Evolutionary conservation across 2,888 invertebrate species (phyloP).

Genomic region (Iphiclides podalirius): DNA sequence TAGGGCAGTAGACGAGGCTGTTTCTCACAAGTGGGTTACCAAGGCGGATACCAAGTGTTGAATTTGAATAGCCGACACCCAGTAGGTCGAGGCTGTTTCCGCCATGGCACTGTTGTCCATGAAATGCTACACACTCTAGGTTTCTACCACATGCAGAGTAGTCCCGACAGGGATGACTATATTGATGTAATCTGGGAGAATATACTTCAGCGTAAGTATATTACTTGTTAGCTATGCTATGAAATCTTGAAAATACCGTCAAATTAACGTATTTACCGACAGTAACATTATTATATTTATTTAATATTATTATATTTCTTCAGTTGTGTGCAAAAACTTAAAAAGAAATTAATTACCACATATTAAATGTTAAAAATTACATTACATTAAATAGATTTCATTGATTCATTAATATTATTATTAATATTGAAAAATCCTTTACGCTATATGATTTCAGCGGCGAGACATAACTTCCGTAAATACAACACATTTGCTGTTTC

Average conservation of each 20-base stretch:
- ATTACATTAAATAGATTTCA: too few relatives aligned
- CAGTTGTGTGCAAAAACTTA: too few relatives aligned
- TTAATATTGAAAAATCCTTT: too few relatives aligned
- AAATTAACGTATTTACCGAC: too few relatives aligned
- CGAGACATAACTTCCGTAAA: constrained; percentile 81
- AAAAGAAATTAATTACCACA: too few relatives aligned
- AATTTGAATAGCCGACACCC: constrained; percentile 79
- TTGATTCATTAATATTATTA: too few relatives aligned
- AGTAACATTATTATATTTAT: too few relatives aligned
- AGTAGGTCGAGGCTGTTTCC: constrained; percentile 79
- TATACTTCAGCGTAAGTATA: constrained; percentile 78
- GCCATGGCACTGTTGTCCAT: constrained; percentile 85
- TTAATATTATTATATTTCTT: too few relatives aligned
- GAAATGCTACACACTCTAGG: constrained; percentile 90
- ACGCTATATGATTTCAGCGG: constrained; percentile 51
- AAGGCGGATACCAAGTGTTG: constrained; percentile 74
- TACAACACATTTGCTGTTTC: constrained; percentile 82
- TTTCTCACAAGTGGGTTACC: constrained; percentile 73
- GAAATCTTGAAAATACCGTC: too few relatives aligned
- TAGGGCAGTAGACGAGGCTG: constrained; percentile 71
- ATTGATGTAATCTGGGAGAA: constrained; percentile 87
- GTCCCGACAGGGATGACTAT: constrained; percentile 87
- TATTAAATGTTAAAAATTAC: too few relatives aligned
- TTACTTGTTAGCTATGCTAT: too few relatives aligned
- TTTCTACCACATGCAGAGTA: constrained; percentile 91